A percentile compares a stretch with the other conserved stretches of the same genome.
Conservation (phyloP, 2,888 invertebrate species). For the Odontomyia ornata region DNA sequence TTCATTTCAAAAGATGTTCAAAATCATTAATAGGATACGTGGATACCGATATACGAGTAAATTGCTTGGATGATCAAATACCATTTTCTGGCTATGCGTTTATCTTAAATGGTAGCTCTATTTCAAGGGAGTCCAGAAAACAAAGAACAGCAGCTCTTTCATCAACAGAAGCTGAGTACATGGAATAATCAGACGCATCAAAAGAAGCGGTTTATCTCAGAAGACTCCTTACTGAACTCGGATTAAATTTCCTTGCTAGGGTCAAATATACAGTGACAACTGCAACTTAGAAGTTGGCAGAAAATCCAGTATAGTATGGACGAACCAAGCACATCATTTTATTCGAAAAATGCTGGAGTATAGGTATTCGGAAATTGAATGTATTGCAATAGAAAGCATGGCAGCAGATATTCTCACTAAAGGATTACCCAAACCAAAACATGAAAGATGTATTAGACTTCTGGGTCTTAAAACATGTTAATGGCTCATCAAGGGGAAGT, state of each 20-base stretch:
- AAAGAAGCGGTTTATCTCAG: slow-evolving; percentile 6
- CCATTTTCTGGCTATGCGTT: slow-evolving; percentile 29
- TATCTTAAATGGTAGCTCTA: background rate
- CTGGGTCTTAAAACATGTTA: background rate
- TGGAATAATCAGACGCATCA: background rate
- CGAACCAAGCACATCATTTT: slow-evolving; percentile 5
- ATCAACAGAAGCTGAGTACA: slow-evolving; percentile 11
- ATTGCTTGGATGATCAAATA: slow-evolving; percentile 37
- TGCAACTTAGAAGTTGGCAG: slow-evolving; percentile 28
- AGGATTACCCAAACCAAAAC: background rate
- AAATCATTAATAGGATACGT: background rate
- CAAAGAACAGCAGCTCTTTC: background rate
- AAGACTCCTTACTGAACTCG: background rate
- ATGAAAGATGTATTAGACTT: background rate
- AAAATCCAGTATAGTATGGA: slow-evolving; percentile 44
- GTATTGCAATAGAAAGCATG: background rate
- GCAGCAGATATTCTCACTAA: slow-evolving; percentile 18
- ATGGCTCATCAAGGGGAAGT: background rate
- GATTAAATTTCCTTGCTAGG: background rate
- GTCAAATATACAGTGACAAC: slow-evolving; percentile 10
- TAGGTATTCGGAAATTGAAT: background rate
- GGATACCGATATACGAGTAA: slow-evolving; percentile 43
- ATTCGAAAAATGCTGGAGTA: background rate
- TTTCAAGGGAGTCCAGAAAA: background rate
- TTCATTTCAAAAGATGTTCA: too few relatives aligned